Conservation (phyloP, 2,888 invertebrate species). For the Zeuzera pyrina region DNA sequence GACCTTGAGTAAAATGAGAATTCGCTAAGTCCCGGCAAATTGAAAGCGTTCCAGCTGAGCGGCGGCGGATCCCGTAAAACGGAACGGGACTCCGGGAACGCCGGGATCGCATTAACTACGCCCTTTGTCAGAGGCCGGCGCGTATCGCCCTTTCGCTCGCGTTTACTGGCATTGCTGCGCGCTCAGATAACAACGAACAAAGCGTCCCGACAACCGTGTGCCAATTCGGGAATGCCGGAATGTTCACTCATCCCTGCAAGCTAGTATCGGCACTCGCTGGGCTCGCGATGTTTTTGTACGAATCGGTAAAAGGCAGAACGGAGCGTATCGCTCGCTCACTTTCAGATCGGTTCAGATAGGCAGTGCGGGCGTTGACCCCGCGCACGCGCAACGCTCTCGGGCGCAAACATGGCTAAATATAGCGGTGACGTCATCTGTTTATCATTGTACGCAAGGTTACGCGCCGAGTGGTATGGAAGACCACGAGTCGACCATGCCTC, state of each 20-base stretch:
- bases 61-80: conserved; percentile 25
- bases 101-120: conserved; percentile 34
- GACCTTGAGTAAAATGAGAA: conserved; percentile 36
- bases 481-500: conserved; percentile 34
- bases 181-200: conserved; percentile 45
- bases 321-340: conserved; percentile 32
- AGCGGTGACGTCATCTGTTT: conserved; percentile 67
- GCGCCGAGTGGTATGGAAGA: conserved; percentile 21
- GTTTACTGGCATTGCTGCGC: conserved; percentile 44
- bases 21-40: conserved; percentile 45
- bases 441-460: conserved; percentile 69
- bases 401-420: conserved; percentile 55
- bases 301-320: conserved; percentile 27
- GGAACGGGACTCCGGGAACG: conserved; percentile 14
- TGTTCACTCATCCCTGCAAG: conserved; percentile 40
- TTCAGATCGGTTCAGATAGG: conserved; percentile 43
- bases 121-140: conserved; percentile 32
- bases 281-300: conserved; percentile 13
- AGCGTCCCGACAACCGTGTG: conserved; percentile 35
- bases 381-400: conserved; percentile 48
- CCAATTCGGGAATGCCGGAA: conserved; percentile 39
- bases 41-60: conserved; percentile 42
- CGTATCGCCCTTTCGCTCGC: conserved; percentile 30
- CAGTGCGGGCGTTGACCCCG: conserved; percentile 49
- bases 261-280: conserved; percentile 20